Base-by-base conservation (phyloP, 1,140 invertebrate genomes). In the Antheraea pernyi region DNA sequence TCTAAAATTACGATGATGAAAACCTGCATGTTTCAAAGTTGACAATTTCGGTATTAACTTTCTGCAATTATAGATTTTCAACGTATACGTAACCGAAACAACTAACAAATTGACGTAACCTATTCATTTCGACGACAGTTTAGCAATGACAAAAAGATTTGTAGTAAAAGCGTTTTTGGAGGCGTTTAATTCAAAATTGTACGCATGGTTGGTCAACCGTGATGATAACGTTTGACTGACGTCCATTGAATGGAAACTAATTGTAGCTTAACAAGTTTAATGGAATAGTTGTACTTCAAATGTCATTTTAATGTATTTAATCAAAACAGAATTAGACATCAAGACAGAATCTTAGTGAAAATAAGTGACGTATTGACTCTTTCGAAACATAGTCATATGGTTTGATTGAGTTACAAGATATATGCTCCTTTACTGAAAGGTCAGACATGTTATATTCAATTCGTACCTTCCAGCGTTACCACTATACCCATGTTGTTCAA, bases 21-120 rank as follows among this genome's bases (percentile, higher is more conserved):
- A 53, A 53, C 46, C 13, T 53, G 46, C 46, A 11, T 53, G 16
- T 53, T 13, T 53, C 11, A 16, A 53, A 0, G 16, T 53, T 53
- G 46, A 53, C 5, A 42, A 11, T 42, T 42, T 16, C 16, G 46
- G 16, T 11, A 53, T 53, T 53, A 53, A 53, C 46, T 53, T 53
- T 53, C 46, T 53, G 46, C 46, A 53, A 53, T 53, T 53, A 53
- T 53, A 53, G 13, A 53, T 53, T 53, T 53, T 53, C 13, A 53
- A 53, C 46, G 46, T 53, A 53, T 53, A 53, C 46, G 46, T 53
- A 53, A 53, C 13, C 16, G 6, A 53, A 53, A 13, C 46, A 13
- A 16, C 46, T 53, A 53, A 53, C 46, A 13, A 53, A 53, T 53
- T 53, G 46, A 53, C 46, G 46, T 53, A 53, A 53, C 46, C 46